These are phyloP conservation scores for Chironomus striatipennis DNA, from an alignment of 1,140 invertebrate genomes.

Conservation along the genomic window DNA sequence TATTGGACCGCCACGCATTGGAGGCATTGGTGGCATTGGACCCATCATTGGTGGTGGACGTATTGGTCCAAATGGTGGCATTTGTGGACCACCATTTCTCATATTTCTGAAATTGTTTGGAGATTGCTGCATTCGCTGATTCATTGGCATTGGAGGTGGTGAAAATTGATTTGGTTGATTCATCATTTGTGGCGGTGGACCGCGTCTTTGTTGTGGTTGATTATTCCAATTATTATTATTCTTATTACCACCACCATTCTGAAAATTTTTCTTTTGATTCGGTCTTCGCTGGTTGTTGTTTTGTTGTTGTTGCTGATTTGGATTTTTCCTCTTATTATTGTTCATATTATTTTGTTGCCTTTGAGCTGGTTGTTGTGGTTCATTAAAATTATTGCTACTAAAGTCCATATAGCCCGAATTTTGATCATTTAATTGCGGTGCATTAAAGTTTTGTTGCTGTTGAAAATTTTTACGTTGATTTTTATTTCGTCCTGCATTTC, in stretches of 20 bases:
- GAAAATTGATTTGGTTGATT: conserved; percentile 16
- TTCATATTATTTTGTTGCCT: neutral
- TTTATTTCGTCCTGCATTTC: neutral
- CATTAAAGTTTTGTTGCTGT: neutral
- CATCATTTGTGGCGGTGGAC: neutral
- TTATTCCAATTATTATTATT: conserved; percentile 14
- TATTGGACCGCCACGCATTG: neutral
- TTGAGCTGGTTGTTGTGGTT: neutral
- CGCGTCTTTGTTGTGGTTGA: neutral
- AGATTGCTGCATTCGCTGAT: neutral
- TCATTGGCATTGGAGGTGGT: neutral
- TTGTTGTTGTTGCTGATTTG: neutral
- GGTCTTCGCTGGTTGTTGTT: neutral
- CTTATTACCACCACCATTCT: neutral
- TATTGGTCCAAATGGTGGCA: neutral
- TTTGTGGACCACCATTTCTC: neutral
- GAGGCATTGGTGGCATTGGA: neutral
- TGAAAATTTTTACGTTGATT: neutral
- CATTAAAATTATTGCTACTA: neutral
- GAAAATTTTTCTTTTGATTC: neutral
- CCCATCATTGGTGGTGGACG: neutral
- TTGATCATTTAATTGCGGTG: neutral
- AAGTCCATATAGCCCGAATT: conserved; percentile 21
- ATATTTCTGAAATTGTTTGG: neutral
- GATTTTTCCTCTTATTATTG: neutral